A percentile compares a stretch with the other conserved stretches of the same genome.
These are phyloP conservation scores for Gryllus longicercus DNA, from an alignment of 2,888 invertebrate genomes.

Conservation along the genomic window DNA sequence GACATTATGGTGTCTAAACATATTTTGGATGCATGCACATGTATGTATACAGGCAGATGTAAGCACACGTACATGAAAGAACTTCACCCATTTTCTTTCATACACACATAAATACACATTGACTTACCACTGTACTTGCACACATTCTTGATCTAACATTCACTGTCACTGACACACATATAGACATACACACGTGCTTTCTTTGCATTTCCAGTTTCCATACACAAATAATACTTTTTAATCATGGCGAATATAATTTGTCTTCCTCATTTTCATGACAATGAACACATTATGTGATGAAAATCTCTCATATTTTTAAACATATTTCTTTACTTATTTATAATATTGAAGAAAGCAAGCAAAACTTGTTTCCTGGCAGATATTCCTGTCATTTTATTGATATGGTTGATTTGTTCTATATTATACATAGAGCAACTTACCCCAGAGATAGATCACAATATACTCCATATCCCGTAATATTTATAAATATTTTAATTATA, in stretches of 20 bases:
- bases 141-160: no score
- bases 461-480: slow-evolving; percentile 29
- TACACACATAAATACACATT: background rate
- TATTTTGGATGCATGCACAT: no score
- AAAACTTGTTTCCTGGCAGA: slow-evolving; percentile 28
- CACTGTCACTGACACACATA: no score
- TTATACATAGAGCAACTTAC: slow-evolving; percentile 27
- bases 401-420: slow-evolving; percentile 32
- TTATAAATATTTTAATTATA: slow-evolving; percentile 33
- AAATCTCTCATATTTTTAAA: slow-evolving; percentile 27
- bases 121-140: no score
- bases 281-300: slow-evolving; percentile 35
- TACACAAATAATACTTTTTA: slow-evolving; percentile 11
- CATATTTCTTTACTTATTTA: slow-evolving; percentile 22
- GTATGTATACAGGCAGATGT: no score
- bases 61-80: no score
- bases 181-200: no score
- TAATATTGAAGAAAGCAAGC: slow-evolving; percentile 26
- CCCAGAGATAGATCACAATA: slow-evolving; percentile 31
- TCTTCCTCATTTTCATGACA: slow-evolving; percentile 19
- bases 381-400: slow-evolving; percentile 21
- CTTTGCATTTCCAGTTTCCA: background rate
- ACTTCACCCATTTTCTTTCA: background rate
- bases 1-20: no score
- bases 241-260: slow-evolving; percentile 17